Conservation (phyloP, 2,113 vertebrate genomes). For the Megalops atlanticus region DNA sequence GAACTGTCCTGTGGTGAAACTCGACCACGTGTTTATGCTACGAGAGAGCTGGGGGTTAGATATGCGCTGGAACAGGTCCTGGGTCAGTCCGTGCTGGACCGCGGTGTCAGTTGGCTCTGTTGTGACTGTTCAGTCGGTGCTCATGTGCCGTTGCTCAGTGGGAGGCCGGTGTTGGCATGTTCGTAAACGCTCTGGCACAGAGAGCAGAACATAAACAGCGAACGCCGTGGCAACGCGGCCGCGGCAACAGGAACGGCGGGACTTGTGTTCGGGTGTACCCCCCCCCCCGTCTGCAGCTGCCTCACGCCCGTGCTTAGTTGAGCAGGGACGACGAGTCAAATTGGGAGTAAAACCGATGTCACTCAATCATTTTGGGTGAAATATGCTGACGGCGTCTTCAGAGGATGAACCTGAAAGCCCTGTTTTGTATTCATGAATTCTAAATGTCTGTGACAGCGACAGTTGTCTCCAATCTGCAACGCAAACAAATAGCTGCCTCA, state of each 20-base stretch:
- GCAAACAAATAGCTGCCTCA: conserved; percentile 12
- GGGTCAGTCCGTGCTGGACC: background rate
- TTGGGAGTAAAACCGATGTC: background rate
- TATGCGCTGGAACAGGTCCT: background rate
- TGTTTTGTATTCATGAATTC: conserved; percentile 9
- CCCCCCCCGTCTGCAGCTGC: background rate
- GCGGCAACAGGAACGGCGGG: background rate
- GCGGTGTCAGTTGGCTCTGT: background rate
- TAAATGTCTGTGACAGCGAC: background rate
- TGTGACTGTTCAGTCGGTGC: background rate
- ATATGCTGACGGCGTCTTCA: conserved; percentile 8
- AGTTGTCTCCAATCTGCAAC: conserved; percentile 2
- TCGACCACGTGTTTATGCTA: background rate
- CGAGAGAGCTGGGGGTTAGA: background rate
- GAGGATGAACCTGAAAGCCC: conserved; percentile 1
- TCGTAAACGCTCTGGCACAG: background rate
- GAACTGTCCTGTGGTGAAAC: background rate
- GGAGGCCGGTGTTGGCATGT: background rate
- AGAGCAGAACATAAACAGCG: background rate
- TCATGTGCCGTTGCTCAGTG: background rate
- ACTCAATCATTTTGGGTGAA: background rate
- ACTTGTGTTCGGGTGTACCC: background rate
- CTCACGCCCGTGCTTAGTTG: background rate
- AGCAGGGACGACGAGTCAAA: background rate
- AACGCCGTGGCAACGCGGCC: background rate